These are phyloP conservation scores for Lutjanus argentimaculatus DNA, from an alignment of 2,797 vertebrate species.

Conservation along the genomic window DNA sequence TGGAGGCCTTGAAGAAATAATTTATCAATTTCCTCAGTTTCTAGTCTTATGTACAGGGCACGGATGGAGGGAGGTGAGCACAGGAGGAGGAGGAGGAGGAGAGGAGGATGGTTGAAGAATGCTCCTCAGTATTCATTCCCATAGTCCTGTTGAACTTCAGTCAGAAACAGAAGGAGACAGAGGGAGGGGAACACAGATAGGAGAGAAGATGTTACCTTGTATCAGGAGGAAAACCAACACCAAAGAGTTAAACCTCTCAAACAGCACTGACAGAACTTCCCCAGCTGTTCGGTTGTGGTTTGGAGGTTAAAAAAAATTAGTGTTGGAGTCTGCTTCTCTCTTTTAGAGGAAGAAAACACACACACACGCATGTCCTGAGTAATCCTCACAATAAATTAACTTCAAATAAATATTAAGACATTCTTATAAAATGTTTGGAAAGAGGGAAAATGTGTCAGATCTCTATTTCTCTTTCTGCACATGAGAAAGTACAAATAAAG, in stretches of 20 bases:
- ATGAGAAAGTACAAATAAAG: constrained; percentile 68
- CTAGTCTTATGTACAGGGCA: constrained; percentile 57
- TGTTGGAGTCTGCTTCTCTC: constrained; percentile 36
- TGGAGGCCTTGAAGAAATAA: constrained; percentile 50
- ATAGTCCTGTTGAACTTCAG: constrained; percentile 88
- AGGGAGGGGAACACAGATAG: constrained; percentile 46
- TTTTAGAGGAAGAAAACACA: constrained; percentile 37
- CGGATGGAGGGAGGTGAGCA: constrained; percentile 36
- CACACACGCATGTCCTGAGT: not conserved
- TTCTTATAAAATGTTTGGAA: constrained; percentile 29
- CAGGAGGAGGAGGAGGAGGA: constrained; percentile 52
- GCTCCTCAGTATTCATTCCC: constrained; percentile 89
- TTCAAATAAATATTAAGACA: constrained; percentile 32
- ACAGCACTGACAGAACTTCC: constrained; percentile 33
- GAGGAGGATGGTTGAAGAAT: constrained; percentile 71
- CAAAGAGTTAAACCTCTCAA: constrained; percentile 57
- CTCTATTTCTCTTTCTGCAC: constrained; percentile 66
- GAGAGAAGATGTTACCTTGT: constrained; percentile 66
- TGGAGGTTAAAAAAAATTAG: constrained; percentile 28
- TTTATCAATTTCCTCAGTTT: constrained; percentile 51
- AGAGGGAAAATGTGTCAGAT: constrained; percentile 46
- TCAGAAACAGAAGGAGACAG: constrained; percentile 66
- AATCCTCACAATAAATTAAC: constrained; percentile 15
- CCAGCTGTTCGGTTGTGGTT: constrained; percentile 38
- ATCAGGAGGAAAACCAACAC: constrained; percentile 66